Evolutionary conservation across 2,797 vertebrate species (phyloP).

Genomic region (Parauchenoglanis ngamensis): DNA sequence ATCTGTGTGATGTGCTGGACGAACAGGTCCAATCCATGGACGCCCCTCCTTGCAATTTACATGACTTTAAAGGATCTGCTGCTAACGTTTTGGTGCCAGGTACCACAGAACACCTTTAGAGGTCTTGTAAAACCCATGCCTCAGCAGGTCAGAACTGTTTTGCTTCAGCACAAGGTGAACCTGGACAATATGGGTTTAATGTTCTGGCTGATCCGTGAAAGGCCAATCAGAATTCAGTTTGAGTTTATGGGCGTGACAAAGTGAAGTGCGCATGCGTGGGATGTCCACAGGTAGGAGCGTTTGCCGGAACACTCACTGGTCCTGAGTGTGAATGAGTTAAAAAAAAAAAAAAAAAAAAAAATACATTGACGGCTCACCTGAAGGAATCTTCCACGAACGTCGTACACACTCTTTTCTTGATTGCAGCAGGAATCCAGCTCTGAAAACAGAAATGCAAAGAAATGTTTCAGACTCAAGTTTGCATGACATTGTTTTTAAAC

Average conservation of each 20-base stretch:
- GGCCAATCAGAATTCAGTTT: not conserved
- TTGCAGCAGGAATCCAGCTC: conserved; percentile 85
- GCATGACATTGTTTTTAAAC: not conserved
- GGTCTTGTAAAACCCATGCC: too few species aligned
- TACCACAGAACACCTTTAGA: too few species aligned
- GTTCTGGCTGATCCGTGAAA: not conserved
- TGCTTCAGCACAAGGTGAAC: too few species aligned
- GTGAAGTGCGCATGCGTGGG: not conserved
- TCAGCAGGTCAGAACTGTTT: too few species aligned
- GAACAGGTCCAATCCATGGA: too few species aligned
- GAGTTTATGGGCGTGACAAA: not conserved
- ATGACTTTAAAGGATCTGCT: too few species aligned
- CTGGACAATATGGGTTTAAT: too few species aligned
- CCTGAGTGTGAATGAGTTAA: not conserved
- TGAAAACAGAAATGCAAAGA: conserved; percentile 60
- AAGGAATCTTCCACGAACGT: conserved; percentile 82
- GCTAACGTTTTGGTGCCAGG: too few species aligned
- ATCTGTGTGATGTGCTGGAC: too few species aligned
- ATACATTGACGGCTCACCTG: conserved; percentile 65
- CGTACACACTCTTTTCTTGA: conserved; percentile 87
- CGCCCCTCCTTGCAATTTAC: too few species aligned
- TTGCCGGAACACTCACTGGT: not conserved
- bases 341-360: too few species aligned
- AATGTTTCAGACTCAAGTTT: not conserved
- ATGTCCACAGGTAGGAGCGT: not conserved